These are phyloP conservation scores for Araneus ventricosus DNA, from an alignment of 1,140 invertebrate genomes.

Conservation along the genomic window DNA sequence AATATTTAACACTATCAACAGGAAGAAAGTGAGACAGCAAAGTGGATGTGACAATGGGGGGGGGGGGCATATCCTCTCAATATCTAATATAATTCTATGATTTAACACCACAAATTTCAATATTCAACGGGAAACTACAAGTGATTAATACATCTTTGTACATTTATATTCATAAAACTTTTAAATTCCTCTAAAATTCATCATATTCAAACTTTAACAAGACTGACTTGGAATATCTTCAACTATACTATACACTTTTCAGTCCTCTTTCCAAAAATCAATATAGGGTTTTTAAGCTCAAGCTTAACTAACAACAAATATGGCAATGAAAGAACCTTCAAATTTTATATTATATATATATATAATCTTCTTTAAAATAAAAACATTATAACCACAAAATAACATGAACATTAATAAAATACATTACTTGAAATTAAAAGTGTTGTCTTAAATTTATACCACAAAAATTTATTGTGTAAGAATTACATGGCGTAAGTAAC, in stretches of 20 bases:
- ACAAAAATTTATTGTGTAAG: no score
- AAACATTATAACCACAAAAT: no score
- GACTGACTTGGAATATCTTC: background rate
- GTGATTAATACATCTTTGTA: constrained; percentile 11
- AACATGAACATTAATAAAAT: no score
- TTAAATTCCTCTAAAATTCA: constrained; percentile 37
- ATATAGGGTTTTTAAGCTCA: background rate
- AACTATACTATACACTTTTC: background rate
- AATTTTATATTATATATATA: no score
- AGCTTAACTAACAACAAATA: constrained; percentile 21
- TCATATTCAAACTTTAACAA: constrained; percentile 26
- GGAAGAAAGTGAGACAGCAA: background rate
- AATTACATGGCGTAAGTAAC: no score
- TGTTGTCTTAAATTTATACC: no score
- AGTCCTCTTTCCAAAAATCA: background rate
- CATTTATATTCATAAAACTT: constrained; percentile 33
- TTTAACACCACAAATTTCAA: constrained; percentile 18
- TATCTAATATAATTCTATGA: background rate
- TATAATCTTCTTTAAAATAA: no score
- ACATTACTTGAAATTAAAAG: no score
- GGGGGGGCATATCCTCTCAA: background rate
- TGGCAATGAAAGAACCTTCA: no score
- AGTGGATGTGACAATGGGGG: background rate
- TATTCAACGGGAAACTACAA: background rate
- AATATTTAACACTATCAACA: constrained; percentile 1